A percentile compares a stretch with the other conserved stretches of the same genome.
These are phyloP conservation scores for Xerus rutilus DNA, from an alignment of 2,797 vertebrate genomes.

Conservation along the genomic window DNA sequence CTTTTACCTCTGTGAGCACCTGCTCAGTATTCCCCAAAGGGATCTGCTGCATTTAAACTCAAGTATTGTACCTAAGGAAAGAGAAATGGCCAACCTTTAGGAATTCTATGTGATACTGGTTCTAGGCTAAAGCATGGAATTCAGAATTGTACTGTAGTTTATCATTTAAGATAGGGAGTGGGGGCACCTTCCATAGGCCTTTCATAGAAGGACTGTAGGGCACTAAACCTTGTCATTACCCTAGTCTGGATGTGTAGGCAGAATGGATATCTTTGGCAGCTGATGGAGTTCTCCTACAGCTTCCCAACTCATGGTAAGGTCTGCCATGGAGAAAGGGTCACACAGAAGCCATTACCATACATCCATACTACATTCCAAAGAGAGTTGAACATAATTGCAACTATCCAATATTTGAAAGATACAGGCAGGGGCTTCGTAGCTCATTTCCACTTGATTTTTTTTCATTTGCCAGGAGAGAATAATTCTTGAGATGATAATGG, in stretches of 20 bases:
- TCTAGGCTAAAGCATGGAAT: neutral
- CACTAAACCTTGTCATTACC: neutral
- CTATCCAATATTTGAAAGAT: constrained; percentile 21
- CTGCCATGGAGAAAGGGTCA: neutral
- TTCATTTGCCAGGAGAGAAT: constrained; percentile 5
- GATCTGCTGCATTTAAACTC: neutral
- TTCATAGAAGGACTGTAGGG: neutral
- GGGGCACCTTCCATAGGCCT: neutral
- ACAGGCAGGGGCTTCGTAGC: neutral
- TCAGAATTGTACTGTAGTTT: neutral
- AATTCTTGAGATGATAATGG: neutral
- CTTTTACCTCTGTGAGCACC: neutral
- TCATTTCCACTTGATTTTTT: neutral
- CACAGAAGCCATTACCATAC: neutral
- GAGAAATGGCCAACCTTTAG: neutral
- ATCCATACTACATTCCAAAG: neutral
- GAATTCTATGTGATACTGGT: neutral
- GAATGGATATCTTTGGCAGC: neutral
- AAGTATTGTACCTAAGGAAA: neutral
- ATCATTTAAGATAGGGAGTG: neutral
- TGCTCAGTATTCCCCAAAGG: constrained; percentile 5
- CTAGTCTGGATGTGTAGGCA: neutral
- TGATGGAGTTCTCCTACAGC: neutral
- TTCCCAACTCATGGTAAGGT: neutral
- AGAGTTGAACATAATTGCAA: neutral